Base-by-base conservation (phyloP, 2,797 vertebrate genomes). In the Lophius americanus region DNA sequence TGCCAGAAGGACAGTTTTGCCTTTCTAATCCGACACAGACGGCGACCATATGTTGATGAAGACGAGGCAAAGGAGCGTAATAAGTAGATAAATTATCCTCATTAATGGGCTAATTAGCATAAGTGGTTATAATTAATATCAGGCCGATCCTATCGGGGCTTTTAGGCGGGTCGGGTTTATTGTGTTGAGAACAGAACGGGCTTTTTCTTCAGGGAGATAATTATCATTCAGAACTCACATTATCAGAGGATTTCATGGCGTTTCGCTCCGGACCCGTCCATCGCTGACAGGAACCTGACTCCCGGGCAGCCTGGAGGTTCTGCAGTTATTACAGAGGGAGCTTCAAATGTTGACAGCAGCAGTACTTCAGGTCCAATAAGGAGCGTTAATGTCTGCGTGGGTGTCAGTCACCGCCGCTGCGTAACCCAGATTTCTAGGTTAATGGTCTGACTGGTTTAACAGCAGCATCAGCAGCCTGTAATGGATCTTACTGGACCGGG, bases 31-130 rank as follows among this genome's bases (percentile, higher is more conserved):
- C 23, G 23, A 13, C 33, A 6, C 4, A 23, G 73, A 35, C 46
- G 3, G 9, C 0, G 36, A 0, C 0, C 35, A 43, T 36, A 44
- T 60, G 67, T 38, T 52, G 44, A 23, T 5, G 9, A 46, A 13
- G 56, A 46, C 12, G 0, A 32, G 35, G 49, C 4, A 5, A 33
- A 36, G 46, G 37, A 48, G n/a, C 43, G 36, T 50, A 46, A 79
- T 70, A 43, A 68, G 68, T 75, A 9, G 52, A 47, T 49, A 49
- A 60, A 9, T 83, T 70, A 70, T 63, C 54, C 38, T 52, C 68
- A 64, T 64, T 23, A 75, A 64, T 47, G 48, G 33, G 8, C 60
- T 74, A 33, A 51, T 85, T 73, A 72, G 44, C 11, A 56, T 51
- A 54, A 74, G 43, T 60, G 59, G 3, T 60, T 6, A 0, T 75